Conservation (phyloP, 2,797 vertebrate genomes). For the Poeciliopsis infans region DNA sequence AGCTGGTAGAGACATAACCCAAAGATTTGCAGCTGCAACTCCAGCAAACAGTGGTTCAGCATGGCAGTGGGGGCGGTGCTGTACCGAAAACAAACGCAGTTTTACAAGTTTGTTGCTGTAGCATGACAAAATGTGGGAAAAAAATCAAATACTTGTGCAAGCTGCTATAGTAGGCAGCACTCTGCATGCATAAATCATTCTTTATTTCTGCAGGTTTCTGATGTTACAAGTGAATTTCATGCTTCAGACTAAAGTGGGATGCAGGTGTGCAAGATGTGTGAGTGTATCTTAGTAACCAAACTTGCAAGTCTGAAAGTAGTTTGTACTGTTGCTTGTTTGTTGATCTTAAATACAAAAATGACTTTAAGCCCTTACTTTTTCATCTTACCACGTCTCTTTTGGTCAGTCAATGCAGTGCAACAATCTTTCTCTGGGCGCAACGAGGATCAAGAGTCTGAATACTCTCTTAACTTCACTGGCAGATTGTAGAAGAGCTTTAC, state of each 20-base stretch:
- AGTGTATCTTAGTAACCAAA: not conserved
- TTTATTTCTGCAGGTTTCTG: not conserved
- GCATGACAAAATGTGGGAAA: not conserved
- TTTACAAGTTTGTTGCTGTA: not conserved
- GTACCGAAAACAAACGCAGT: not conserved
- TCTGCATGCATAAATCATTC: not conserved
- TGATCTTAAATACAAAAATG: not conserved
- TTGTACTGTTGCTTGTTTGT: not conserved
- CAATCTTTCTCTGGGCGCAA: not conserved
- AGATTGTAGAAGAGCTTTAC: not conserved
- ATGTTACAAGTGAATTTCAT: not conserved
- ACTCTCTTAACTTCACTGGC: not conserved
- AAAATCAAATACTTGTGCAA: not conserved
- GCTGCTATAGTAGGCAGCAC: no score
- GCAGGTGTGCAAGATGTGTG: not conserved
- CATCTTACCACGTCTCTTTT: not conserved
- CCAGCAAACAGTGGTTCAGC: not conserved
- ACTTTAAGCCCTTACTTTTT: not conserved
- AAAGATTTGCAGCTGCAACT: not conserved
- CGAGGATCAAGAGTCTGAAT: not conserved
- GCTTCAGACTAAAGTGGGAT: not conserved
- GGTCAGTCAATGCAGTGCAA: not conserved
- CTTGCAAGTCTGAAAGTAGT: not conserved
- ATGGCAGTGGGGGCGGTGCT: not conserved
- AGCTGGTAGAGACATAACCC: not conserved